A percentile compares a stretch with the other conserved stretches of the same genome.
Evolutionary conservation across 2,113 vertebrate species (phyloP).

Genomic region (Xiphorhynchus elegans): DNA sequence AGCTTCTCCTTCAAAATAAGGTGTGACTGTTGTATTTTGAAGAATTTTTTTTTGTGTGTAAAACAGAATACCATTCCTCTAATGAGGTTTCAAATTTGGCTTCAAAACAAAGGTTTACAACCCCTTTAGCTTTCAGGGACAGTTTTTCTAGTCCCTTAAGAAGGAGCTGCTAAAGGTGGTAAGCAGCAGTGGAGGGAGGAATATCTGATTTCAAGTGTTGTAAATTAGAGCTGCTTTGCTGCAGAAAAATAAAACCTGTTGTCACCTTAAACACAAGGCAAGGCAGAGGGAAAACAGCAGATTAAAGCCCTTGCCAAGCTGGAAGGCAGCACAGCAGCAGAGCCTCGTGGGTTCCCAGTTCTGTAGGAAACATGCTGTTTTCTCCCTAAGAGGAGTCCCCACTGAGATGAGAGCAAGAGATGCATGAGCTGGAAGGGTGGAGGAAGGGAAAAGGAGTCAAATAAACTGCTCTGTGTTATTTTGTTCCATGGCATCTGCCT

Average conservation of each 20-base stretch:
- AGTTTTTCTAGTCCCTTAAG: background rate
- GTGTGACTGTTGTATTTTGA: background rate
- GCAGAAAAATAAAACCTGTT: background rate
- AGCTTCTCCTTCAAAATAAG: background rate
- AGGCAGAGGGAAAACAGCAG: background rate
- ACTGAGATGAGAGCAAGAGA: background rate
- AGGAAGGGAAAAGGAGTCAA: background rate
- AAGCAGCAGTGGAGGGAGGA: background rate
- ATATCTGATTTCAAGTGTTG: background rate
- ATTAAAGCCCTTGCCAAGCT: background rate
- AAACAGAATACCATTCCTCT: background rate
- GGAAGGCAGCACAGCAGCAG: background rate
- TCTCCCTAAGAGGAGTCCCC: background rate
- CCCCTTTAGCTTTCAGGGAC: background rate
- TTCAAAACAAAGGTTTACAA: background rate
- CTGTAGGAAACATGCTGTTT: fast-evolving
- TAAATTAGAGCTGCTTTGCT: background rate
- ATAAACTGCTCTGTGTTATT: background rate
- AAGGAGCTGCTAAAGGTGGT: background rate
- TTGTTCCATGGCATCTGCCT: background rate
- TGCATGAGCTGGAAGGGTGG: background rate
- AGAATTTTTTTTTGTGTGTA: background rate
- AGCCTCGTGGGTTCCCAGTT: fast-evolving
- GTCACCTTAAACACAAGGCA: background rate
- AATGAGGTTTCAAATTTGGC: background rate